Base-by-base conservation (phyloP, 2,888 invertebrate species). In the Platycheirus albimanus region DNA sequence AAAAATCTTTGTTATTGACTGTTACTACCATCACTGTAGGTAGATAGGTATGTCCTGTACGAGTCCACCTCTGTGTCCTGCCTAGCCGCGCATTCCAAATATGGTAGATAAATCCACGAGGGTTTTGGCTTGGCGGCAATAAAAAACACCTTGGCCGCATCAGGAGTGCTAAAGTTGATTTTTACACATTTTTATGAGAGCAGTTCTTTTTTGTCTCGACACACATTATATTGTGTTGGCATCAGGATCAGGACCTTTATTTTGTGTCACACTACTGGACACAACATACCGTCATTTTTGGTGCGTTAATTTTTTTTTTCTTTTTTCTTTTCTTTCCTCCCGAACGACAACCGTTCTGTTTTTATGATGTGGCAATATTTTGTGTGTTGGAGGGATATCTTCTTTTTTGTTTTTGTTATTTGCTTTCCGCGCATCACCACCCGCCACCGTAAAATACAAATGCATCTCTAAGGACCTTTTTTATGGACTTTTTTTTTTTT, bases 401-500 rank as follows among this genome's bases (percentile, higher is more conserved):
- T 61, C 15, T 66, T 41, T 67, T 20, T 2, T 54, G 52, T 36
- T 66, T 64, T 49, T n/a, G n/a, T n/a, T n/a, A n/a, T 56, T 36
- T 20, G 13, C 0, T 4, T 17, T 8, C 5, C 11, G 13, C 38
- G 15, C 24, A 10, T 41, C 38, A 41, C 56, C 41, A 58, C 24
- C 36, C 54, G 66, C 17, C 76, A 66, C 77, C 71, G 83, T 71
- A 58, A 84, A 77, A 75, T 83, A 77, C 77, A 83, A 83, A 83
- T 83, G 77, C 77, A 83, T 77, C 77, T 83, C 81, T 83, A 72
- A 83, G 81, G 81, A 83, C 81, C 71, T 83, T 83, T 81, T 83
- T 83, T 67, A 77, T 83, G 72, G 78, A 15, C n/a, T 45, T 72
- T 69, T 11, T 49, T 67, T 49, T n/a, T 61, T 72, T 78, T 77